phyloP scores from a whole-genome alignment of 2,888 invertebrate genomes.

The Drosophila incognita region DNA sequence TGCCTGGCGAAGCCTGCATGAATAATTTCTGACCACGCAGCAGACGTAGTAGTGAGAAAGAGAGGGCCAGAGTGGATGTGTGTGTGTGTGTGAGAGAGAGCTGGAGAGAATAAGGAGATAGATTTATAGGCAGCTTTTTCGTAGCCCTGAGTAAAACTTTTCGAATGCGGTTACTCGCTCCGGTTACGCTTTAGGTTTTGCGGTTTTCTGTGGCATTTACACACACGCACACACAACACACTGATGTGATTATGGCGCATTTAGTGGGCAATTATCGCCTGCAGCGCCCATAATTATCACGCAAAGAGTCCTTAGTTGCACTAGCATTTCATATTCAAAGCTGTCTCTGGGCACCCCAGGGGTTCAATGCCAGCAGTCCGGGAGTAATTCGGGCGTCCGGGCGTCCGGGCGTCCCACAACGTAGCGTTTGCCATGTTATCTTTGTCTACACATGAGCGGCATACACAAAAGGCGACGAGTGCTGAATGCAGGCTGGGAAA shows the following conservation, averaged over 20 bases:
- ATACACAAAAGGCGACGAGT: conserved; percentile 56
- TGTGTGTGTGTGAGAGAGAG: neutral
- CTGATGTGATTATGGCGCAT: conserved; percentile 63
- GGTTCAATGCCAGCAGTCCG: conserved; percentile 13
- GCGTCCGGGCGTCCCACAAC: conserved; percentile 14
- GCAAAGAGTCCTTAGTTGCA: conserved; percentile 68
- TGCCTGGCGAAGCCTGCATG: conserved; percentile 44
- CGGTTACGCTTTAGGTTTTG: conserved; percentile 49
- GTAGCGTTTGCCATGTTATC: conserved; percentile 64
- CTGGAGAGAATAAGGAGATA: neutral
- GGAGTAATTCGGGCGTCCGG: neutral
- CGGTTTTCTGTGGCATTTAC: conserved; percentile 33
- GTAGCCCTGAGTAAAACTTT: conserved; percentile 49
- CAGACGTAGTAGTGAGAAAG: conserved; percentile 28
- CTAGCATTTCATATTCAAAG: conserved; percentile 73
- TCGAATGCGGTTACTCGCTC: conserved; percentile 45
- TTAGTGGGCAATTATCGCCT: conserved; percentile 80
- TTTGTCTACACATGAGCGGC: conserved; percentile 67
- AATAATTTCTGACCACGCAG: conserved; percentile 62
- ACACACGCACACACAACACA: conserved; percentile 5
- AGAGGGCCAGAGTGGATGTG: neutral
- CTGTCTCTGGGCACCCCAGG: conserved; percentile 21
- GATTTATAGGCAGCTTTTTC: conserved; percentile 15
- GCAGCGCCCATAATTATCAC: conserved; percentile 76
- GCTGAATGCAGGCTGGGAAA: conserved; percentile 28